These are phyloP conservation scores for Chrysaora quinquecirrha DNA, from an alignment of 30 jellyfish, hydroid and myxozoan genomes.

Conservation along the genomic window DNA sequence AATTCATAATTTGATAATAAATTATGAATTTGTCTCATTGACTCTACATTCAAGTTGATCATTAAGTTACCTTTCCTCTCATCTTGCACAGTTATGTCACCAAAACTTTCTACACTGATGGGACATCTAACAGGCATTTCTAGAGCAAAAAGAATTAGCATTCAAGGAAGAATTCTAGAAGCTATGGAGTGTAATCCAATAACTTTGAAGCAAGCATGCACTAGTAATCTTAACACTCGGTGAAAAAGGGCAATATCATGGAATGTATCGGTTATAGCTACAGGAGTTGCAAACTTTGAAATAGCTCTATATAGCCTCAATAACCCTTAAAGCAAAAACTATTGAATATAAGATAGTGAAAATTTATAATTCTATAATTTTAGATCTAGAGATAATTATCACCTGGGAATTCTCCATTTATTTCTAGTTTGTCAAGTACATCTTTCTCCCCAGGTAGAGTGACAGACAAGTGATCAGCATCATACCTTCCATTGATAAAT, in stretches of 20 bases:
- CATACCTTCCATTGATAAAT: constrained; percentile 9
- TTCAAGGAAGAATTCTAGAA: constrained; percentile 1
- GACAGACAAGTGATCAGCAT: constrained; percentile 20
- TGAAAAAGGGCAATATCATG: background rate
- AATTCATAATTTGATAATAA: constrained; percentile 5
- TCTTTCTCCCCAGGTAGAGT: constrained; percentile 13
- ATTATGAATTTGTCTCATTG: background rate
- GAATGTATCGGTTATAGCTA: constrained; percentile 20
- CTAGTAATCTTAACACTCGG: background rate
- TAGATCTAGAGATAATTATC: background rate
- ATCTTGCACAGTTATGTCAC: constrained; percentile 13
- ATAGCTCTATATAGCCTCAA: background rate
- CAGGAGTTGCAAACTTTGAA: constrained; percentile 16
- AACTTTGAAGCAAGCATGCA: constrained; percentile 4
- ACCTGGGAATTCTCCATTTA: constrained; percentile 16
- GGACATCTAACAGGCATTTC: constrained; percentile 16
- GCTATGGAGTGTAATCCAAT: constrained; percentile 7
- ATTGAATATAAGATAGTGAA: background rate
- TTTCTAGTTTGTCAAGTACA: constrained; percentile 8
- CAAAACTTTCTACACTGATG: constrained; percentile 10
- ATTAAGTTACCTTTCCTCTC: constrained; percentile 7
- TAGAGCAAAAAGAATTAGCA: background rate
- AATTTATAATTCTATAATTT: background rate
- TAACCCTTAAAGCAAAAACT: constrained; percentile 3
- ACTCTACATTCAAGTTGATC: constrained; percentile 14